A percentile compares a stretch with the other conserved stretches of the same genome.
Evolutionary conservation across 2,888 invertebrate genomes (phyloP).

Genomic region (Bellardia bayeri): DNA sequence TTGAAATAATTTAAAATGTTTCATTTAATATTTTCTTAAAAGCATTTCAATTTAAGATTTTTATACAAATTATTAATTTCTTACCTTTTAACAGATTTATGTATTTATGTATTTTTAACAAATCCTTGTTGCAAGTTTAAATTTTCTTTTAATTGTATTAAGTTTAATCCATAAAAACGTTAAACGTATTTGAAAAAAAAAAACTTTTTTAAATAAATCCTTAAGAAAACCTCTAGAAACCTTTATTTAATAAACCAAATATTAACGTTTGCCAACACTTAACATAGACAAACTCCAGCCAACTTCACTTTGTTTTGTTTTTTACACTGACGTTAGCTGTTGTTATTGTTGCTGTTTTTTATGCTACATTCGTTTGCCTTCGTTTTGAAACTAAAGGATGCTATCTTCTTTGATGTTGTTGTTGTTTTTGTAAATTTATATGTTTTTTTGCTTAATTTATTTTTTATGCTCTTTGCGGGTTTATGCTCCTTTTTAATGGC

Average conservation of each 20-base stretch:
- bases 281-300: conserved; percentile 49
- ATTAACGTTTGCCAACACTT: conserved; percentile 68
- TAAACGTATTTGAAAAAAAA: no score
- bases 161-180: conserved; percentile 30
- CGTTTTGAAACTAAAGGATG: conserved; percentile 63
- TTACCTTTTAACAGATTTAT: no score
- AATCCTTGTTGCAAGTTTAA: neutral
- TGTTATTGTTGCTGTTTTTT: neutral
- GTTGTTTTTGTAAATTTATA: neutral
- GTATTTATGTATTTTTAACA: no score
- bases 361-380: neutral
- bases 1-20: no score
- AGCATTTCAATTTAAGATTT: no score
- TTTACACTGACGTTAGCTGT: neutral
- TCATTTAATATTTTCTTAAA: no score
- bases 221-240: conserved; percentile 6
- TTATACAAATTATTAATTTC: no score
- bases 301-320: conserved; percentile 64
- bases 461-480: conserved; percentile 23
- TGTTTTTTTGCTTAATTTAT: conserved; percentile 18
- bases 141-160: neutral
- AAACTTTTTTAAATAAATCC: neutral
- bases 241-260: conserved; percentile 24
- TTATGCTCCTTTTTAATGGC: conserved; percentile 47
- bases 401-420: conserved; percentile 49